Evolutionary conservation across 1,140 invertebrate species (phyloP), one percentile per base, ranked within the genome.

Genomic region (Brachionus sp.): DNA sequence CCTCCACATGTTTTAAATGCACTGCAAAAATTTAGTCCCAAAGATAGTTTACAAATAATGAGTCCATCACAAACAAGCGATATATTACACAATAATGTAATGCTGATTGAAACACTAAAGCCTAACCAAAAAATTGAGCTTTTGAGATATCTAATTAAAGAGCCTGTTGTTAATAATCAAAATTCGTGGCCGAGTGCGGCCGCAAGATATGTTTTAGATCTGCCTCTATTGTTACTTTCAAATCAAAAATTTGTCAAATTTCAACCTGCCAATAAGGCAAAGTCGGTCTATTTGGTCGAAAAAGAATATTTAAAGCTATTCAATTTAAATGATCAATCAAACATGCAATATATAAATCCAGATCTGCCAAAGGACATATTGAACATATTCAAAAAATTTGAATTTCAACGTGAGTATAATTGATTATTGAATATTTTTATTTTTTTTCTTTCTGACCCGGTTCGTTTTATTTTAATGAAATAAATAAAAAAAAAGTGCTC

Each of bases 231-330:
- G 35, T 19, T 66, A 13, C 29, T 70, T 29, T 53, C 80, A 23
- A 82, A 68, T 70, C 50, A 82, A n/a, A 37, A 82, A 68, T 82
- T 82, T 37, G 42, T 82, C 19, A 82, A 66, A 37, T 82, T 82
- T 82, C 80, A 82, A 70, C 9, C 57, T 16, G 25, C 77, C 19
- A 82, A 66, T 16, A 66, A 82, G 44, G 37, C 57, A 5, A 68
- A 44, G 19, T 42, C 57, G 12, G 57, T 82, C 19, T 82, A 68
- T 62, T 50, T 82, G 29, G 44, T 82, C n/a, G 62, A 82, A 80
- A 80, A 80, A 62, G 77, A 80, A 5, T 80, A 39, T 62, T 25
- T 80, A 10, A 37, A 57, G n/a, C 39, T 80, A 13, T 80, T 80
- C 50, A 80, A 80, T 66, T 62, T 39, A 23, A 62, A 37, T 25